Evolutionary conservation across 2,888 invertebrate genomes (phyloP).

Genomic region (Aphrophora alni): DNA sequence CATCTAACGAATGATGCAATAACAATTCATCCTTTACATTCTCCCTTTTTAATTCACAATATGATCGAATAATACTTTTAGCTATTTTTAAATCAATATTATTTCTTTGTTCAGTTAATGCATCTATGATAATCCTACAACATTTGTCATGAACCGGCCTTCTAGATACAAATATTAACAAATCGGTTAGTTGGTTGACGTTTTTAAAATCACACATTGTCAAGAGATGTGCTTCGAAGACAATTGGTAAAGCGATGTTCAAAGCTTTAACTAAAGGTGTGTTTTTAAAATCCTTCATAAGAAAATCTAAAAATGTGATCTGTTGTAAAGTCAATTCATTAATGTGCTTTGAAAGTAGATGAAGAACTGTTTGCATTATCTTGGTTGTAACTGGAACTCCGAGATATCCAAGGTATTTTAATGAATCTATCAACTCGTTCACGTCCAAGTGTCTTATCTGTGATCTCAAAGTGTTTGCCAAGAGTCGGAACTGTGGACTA

Average conservation of each 20-base stretch:
- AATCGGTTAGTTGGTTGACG: constrained; percentile 61
- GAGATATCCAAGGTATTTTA: constrained; percentile 66
- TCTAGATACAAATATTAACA: constrained; percentile 62
- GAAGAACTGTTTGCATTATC: constrained; percentile 68
- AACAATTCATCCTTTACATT: constrained; percentile 60
- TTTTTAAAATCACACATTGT: constrained; percentile 65
- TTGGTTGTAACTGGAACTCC: constrained; percentile 65
- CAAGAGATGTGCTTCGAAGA: constrained; percentile 68
- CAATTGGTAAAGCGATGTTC: constrained; percentile 68
- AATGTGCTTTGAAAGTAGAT: constrained; percentile 66
- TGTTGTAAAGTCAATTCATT: constrained; percentile 67
- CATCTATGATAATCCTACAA: constrained; percentile 63
- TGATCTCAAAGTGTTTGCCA: constrained; percentile 65
- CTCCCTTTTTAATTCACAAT: constrained; percentile 61
- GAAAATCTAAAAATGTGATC: constrained; percentile 67
- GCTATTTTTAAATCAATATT: constrained; percentile 59
- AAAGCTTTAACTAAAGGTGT: constrained; percentile 69
- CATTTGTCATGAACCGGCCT: constrained; percentile 62
- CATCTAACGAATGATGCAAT: constrained; percentile 62
- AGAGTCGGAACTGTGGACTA: constrained; percentile 64
- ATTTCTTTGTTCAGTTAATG: constrained; percentile 56
- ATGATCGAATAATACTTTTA: constrained; percentile 64
- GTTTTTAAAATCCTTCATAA: constrained; percentile 61
- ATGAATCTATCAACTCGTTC: constrained; percentile 64
- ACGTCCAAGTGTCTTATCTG: constrained; percentile 62